These are phyloP conservation scores for Mungos mungo DNA, from an alignment of 2,113 vertebrate species.

Conservation along the genomic window DNA sequence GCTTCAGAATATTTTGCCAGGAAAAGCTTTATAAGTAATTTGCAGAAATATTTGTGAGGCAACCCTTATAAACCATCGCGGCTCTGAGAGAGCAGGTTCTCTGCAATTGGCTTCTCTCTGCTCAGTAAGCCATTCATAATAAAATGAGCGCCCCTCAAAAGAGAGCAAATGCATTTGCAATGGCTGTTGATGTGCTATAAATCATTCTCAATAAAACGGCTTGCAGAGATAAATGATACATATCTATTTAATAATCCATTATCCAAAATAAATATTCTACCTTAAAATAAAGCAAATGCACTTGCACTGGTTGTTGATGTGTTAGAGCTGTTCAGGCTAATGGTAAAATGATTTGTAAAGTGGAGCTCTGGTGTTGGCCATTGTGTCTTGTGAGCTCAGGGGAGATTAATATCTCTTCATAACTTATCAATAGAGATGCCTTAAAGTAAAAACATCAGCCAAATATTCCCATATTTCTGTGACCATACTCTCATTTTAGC, in stretches of 20 bases:
- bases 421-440: conserved; percentile 46
- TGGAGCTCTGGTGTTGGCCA: neutral
- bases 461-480: neutral
- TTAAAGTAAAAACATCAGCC: conserved; percentile 43
- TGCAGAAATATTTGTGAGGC: conserved; percentile 66
- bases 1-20: conserved; percentile 37
- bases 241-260: conserved; percentile 81
- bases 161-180: conserved; percentile 72
- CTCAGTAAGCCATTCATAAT: conserved; percentile 76
- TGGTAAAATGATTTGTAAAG: conserved; percentile 74
- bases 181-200: conserved; percentile 70
- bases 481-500: neutral
- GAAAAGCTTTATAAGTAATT: conserved; percentile 54
- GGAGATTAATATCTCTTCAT: conserved; percentile 53
- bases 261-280: conserved; percentile 78
- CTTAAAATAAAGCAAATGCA: conserved; percentile 76
- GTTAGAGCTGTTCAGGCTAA: conserved; percentile 48
- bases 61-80: conserved; percentile 33
- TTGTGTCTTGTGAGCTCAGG: neutral
- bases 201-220: conserved; percentile 75
- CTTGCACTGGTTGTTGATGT: conserved; percentile 49
- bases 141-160: conserved; percentile 62
- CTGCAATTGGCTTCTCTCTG: conserved; percentile 16
- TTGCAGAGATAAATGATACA: conserved; percentile 78
- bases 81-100: neutral